phyloP scores from a whole-genome alignment of 2,113 vertebrate species.

The Nothobranchius furzeri region DNA sequence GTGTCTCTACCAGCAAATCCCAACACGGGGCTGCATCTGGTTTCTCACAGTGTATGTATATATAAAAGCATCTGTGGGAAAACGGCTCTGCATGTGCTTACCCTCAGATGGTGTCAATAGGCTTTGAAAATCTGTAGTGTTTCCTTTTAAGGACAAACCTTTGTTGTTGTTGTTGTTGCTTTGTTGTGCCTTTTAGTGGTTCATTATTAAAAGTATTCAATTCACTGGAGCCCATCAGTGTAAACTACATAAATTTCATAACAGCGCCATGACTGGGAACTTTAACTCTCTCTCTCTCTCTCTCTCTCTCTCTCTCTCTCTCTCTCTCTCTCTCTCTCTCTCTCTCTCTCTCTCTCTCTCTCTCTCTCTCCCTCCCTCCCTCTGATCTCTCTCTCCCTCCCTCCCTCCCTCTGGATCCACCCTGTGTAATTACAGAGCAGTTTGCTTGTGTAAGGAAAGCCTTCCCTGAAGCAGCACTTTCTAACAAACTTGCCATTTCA shows the following conservation, averaged over 20 bases:
- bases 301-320: background rate
- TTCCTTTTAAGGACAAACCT: conserved; percentile 34
- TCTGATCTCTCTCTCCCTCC: conserved; percentile 32
- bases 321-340: background rate
- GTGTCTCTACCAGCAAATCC: conserved; percentile 37
- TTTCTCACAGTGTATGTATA: conserved; percentile 45
- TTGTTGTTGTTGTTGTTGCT: background rate
- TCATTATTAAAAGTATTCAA: background rate
- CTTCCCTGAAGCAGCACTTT: conserved; percentile 76
- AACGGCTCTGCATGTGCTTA: conserved; percentile 36
- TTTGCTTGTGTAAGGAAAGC: conserved; percentile 75
- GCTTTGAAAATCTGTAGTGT: conserved; percentile 50
- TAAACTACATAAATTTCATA: conserved; percentile 19
- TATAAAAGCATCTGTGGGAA: conserved; percentile 50
- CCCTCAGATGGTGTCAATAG: conserved; percentile 33
- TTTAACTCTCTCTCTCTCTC: background rate
- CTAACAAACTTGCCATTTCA: conserved; percentile 66
- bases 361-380: conserved; percentile 32
- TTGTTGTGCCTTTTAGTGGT: background rate
- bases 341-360: conserved; percentile 13
- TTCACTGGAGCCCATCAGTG: conserved; percentile 4
- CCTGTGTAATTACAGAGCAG: conserved; percentile 77
- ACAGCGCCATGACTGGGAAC: background rate
- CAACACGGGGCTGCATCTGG: conserved; percentile 42
- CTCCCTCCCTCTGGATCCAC: conserved; percentile 64